A percentile compares a stretch with the other conserved stretches of the same genome.
These are phyloP conservation scores for Microtus ochrogaster DNA, from an alignment of 2,113 vertebrate genomes.

Conservation along the genomic window DNA sequence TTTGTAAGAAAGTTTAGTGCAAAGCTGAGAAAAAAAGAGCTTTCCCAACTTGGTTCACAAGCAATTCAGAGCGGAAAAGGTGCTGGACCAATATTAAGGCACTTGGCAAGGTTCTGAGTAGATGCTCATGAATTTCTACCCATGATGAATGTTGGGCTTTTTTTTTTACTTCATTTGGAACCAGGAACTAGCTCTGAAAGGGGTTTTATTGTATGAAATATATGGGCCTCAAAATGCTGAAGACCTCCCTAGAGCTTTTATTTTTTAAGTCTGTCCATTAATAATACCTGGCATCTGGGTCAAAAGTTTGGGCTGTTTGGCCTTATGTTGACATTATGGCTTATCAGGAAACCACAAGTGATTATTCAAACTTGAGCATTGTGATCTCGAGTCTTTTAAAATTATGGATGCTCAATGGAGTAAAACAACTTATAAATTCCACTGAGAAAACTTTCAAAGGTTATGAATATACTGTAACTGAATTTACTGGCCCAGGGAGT, in stretches of 20 bases:
- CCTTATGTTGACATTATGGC: constrained; percentile 76
- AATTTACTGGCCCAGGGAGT: constrained; percentile 51
- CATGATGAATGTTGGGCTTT: not conserved
- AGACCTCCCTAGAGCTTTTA: constrained; percentile 72
- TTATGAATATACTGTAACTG: constrained; percentile 51
- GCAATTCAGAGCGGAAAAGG: constrained; percentile 13
- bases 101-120: constrained; percentile 50
- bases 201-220: constrained; percentile 75
- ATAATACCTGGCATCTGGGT: constrained; percentile 78
- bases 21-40: not conserved
- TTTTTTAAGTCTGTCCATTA: constrained; percentile 71
- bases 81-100: not conserved
- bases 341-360: constrained; percentile 58
- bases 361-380: constrained; percentile 76
- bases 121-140: constrained; percentile 67
- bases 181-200: constrained; percentile 63
- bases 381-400: constrained; percentile 67
- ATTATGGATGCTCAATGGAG: constrained; percentile 66
- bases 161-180: constrained; percentile 67
- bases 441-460: constrained; percentile 61
- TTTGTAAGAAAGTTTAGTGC: not conserved
- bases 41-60: not conserved
- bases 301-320: constrained; percentile 75
- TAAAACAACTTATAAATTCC: constrained; percentile 71
- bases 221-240: constrained; percentile 77